These are phyloP conservation scores for Leptinotarsa lineolata DNA, from an alignment of 1,140 invertebrate genomes.

Conservation along the genomic window DNA sequence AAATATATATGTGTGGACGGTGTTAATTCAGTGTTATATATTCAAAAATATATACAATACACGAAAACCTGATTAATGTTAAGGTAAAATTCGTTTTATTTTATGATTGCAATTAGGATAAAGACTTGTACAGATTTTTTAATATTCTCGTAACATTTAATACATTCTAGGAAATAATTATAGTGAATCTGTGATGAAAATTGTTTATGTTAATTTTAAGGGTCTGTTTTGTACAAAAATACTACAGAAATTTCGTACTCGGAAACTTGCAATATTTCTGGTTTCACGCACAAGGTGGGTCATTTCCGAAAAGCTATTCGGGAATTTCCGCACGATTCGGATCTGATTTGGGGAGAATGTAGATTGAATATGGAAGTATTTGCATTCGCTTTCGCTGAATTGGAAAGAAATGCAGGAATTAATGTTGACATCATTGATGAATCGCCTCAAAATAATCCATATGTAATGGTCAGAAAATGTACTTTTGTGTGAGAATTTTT, in stretches of 20 bases:
- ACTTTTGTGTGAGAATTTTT: no score
- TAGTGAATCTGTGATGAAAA: slow-evolving; percentile 44
- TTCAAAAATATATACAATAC: neutral
- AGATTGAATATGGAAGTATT: no score
- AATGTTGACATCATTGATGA: no score
- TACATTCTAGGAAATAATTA: slow-evolving; percentile 36
- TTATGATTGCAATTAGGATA: slow-evolving; percentile 33
- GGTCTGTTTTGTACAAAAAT: slow-evolving; percentile 21
- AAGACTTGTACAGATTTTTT: slow-evolving; percentile 42
- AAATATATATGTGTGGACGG: slow-evolving; percentile 25
- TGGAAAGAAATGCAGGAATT: no score
- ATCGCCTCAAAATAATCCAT: no score
- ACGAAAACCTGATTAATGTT: slow-evolving; percentile 28
- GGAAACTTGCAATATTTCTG: neutral
- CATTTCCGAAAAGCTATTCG: no score
- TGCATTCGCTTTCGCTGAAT: no score
- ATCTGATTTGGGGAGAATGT: no score
- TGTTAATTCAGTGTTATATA: slow-evolving; percentile 29
- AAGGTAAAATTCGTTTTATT: slow-evolving; percentile 33
- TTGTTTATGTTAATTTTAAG: slow-evolving; percentile 20
- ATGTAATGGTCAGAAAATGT: no score
- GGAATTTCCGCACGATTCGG: no score
- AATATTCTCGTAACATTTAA: slow-evolving; percentile 43
- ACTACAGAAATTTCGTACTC: no score
- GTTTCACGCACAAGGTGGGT: neutral